phyloP scores from a whole-genome alignment of 1,140 invertebrate genomes.

The Brachionus plicatilis region DNA sequence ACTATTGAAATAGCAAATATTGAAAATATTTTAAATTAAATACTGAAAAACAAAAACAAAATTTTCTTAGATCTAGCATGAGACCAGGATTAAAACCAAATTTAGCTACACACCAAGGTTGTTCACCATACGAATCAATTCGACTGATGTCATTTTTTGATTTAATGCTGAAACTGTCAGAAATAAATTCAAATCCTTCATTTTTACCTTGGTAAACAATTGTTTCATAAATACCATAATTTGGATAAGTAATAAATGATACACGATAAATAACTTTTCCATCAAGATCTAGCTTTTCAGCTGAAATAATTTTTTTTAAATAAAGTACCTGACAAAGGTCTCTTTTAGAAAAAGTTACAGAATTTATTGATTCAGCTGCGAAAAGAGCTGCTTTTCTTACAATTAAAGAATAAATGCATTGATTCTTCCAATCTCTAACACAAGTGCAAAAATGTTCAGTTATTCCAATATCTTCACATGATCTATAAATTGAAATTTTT shows the following conservation, averaged over 20 bases:
- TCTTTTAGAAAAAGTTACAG: constrained; percentile 60
- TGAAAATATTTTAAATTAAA: too few species aligned
- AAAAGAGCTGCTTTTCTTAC: constrained; percentile 58
- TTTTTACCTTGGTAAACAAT: constrained; percentile 64
- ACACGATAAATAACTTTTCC: constrained; percentile 67
- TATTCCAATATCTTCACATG: constrained; percentile 76
- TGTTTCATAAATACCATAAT: constrained; percentile 68
- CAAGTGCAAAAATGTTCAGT: constrained; percentile 92
- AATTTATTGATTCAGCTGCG: constrained; percentile 64
- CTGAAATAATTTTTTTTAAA: constrained; percentile 63
- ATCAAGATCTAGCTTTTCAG: constrained; percentile 63
- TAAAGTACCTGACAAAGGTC: constrained; percentile 63
- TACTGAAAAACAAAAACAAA: constrained; percentile 11
- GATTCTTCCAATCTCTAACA: constrained; percentile 65
- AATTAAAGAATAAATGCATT: constrained; percentile 49
- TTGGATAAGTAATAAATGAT: constrained; percentile 69
- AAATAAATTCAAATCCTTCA: constrained; percentile 43
- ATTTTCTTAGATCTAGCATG: background rate
- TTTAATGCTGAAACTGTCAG: constrained; percentile 63
- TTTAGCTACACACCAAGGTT: background rate
- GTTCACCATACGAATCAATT: constrained; percentile 72
- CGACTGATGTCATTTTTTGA: constrained; percentile 70
- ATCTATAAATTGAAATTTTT: constrained; percentile 62
- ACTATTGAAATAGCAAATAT: too few species aligned
- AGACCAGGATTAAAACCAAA: background rate